Evolutionary conservation across 1,140 invertebrate genomes (phyloP), one percentile per base, ranked within the genome.

Genomic region (Nephila pilipes): DNA sequence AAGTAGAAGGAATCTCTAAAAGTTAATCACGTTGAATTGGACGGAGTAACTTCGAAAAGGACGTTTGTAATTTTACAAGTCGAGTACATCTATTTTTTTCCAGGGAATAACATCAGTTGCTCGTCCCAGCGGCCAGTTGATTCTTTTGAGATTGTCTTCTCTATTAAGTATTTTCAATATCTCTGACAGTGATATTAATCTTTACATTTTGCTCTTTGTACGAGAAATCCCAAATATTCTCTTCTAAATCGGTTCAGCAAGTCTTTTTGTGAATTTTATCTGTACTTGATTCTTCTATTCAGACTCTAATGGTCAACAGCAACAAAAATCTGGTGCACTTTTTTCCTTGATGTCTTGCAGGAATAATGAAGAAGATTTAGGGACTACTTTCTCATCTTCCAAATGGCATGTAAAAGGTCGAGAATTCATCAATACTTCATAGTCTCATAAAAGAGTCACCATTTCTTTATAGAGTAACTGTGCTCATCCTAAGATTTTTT

Each of bases 391-490:
- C n/a, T n/a, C n/a, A n/a, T n/a, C n/a, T n/a, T n/a, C n/a, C n/a
- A n/a, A n/a, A n/a, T n/a, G n/a, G n/a, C n/a, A n/a, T n/a, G n/a
- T n/a, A n/a, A n/a, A n/a, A n/a, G n/a, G 90, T 22, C 79, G 14
- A 0, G 46, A 14, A 65, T 83, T 83, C 14, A 91, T 60, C 25
- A 91, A 20, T 55, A 54, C n/a, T 69, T 91, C 90, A 83, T 55
- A 81, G n/a, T 91, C 57, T 3, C 79, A 83, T 36, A 91, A n/a
- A 83, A 85, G n/a, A 29, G 90, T 91, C 3, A 46, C n/a, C n/a
- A n/a, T n/a, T n/a, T n/a, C n/a, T n/a, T n/a, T n/a, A n/a, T n/a
- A n/a, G n/a, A n/a, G n/a, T n/a, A n/a, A n/a, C n/a, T n/a, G n/a
- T n/a, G n/a, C n/a, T n/a, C n/a, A n/a, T n/a, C n/a, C n/a, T n/a